phyloP scores from a whole-genome alignment of 2,888 invertebrate species.

The Salpingus planirostris region DNA sequence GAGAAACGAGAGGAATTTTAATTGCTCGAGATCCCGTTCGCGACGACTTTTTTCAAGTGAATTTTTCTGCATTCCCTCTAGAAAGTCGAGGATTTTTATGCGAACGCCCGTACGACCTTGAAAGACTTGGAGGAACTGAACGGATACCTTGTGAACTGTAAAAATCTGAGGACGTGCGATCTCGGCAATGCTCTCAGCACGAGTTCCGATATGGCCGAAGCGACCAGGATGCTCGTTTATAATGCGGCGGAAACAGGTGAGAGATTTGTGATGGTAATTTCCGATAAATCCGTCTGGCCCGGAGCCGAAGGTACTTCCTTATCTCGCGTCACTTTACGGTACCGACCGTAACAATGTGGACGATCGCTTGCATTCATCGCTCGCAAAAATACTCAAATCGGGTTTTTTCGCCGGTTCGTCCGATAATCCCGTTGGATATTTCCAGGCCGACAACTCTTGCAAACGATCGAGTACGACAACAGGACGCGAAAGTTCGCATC shows the following conservation, averaged over 20 bases:
- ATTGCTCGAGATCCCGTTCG: no score
- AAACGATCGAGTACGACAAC: slow-evolving; percentile 40
- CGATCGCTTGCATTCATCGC: no score
- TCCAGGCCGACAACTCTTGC: slow-evolving; percentile 39
- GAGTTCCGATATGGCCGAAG: slow-evolving; percentile 46
- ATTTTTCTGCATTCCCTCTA: no score
- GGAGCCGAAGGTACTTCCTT: no score
- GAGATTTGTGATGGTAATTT: slow-evolving; percentile 9
- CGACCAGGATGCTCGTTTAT: slow-evolving; percentile 43
- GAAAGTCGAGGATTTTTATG: slow-evolving; percentile 61
- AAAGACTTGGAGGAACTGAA: slow-evolving; percentile 54
- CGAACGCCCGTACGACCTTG: slow-evolving; percentile 50
- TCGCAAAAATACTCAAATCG: no score
- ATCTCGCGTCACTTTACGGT: no score
- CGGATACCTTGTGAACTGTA: slow-evolving; percentile 47
- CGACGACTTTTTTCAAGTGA: no score
- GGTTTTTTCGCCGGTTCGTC: no score
- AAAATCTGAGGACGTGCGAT: slow-evolving; percentile 47
- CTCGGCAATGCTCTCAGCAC: slow-evolving; percentile 49
- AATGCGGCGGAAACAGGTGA: slow-evolving; percentile 45
- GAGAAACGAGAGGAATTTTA: no score
- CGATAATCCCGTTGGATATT: no score
- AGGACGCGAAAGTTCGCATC: slow-evolving; percentile 37
- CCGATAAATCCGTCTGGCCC: no score
- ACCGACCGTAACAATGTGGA: no score